Base-by-base conservation (phyloP, 1,140 invertebrate genomes). In the Dendroctonus ponderosae region DNA sequence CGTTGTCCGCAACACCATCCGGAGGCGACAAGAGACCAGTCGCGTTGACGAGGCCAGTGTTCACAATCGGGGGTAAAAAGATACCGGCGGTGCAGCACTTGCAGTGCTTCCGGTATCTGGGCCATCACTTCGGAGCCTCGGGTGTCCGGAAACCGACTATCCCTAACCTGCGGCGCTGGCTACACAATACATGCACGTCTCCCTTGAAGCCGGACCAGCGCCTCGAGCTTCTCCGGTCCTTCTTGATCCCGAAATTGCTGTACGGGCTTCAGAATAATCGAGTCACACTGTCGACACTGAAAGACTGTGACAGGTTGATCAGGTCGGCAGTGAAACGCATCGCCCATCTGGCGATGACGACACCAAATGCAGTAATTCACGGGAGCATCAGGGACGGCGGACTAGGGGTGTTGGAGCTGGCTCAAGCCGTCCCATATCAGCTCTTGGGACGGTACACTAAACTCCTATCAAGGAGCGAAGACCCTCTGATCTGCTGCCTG, bases 141-240 rank as follows among this genome's bases (percentile, higher is more conserved):
- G 74, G 74, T 6, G 11, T 70, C 1, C 42, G 39, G 5, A 70
- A 67, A 26, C 69, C 72, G 6, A 44, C 26, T 8, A 40, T 71
- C n/a, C 11, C 14, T 44, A 69, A 71, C 48, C 44, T 72, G 11
- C 0, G 3, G 0, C 5, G 0, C 7, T 73, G 68, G 71, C 51
- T 73, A 7, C 7, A 59, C 11, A 57, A 66, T 8, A 39, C 72
- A 9, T 14, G 43, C 5, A 15, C n/a, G 8, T 71, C 74, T 1
- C 75, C 77, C 0, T 57, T 78, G 0, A 77, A 79, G 52, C 74
- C 74, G 0, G 68, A 76, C 42, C 77, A 77, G 61, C 74, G 78
- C 8, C 43, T 67, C 3, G 8, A 11, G 2, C 2, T 69, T 1
- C n/a, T 70, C 0, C 59, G 65, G 43, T 11, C 37, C 3, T 66